Evolutionary conservation across 2,113 vertebrate species (phyloP), one percentile per base, ranked within the genome.

Genomic region (Dasyornis broadbenti): DNA sequence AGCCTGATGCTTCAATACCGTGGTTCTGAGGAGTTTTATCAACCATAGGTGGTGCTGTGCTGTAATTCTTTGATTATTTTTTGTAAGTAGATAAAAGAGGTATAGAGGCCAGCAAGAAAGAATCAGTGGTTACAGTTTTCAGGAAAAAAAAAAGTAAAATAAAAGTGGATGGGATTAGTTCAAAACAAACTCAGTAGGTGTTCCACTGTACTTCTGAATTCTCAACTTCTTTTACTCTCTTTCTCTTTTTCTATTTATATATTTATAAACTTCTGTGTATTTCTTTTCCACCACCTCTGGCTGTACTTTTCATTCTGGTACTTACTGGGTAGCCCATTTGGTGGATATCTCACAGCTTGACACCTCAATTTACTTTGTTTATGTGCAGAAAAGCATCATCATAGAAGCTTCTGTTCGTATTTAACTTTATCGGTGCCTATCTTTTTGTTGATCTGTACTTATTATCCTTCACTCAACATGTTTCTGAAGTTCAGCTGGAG

Each of bases 1-100:
- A 84, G 18, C 10, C 21, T 4, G 2, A 17, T 52, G 22, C 15
- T 63, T 88, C 42, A 66, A 16, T 61, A 35, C 10, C 66, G 27
- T 66, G 22, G 19, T 56, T 90, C 71, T 60, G 19, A 83, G 47
- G 30, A 92, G 15, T 82, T 78, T 66, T 90, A 91, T 42, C 52
- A 93, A 83, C 90, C 68, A 60, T 94, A 95, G 92, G 81, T 93
- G 91, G 89, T 92, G 78, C 91, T 96, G 50, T 90, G 78, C 68
- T 0, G 15, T 96, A 93, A 93, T 94, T 90, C 66, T 97, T 92
- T 77, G 85, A 90, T 76, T 69, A 50, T 35, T 73, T 47, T 82
- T 60, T 78, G 73, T 16, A 9, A 65, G 49, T 82, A 69, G 6
- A 40, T 87, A 42, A 52, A 93, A 82, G 50, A 88, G n/a, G 11